A percentile compares a stretch with the other conserved stretches of the same genome.
Evolutionary conservation across 2,888 invertebrate genomes (phyloP).

Genomic region (Harpagoxenus sublaevis): DNA sequence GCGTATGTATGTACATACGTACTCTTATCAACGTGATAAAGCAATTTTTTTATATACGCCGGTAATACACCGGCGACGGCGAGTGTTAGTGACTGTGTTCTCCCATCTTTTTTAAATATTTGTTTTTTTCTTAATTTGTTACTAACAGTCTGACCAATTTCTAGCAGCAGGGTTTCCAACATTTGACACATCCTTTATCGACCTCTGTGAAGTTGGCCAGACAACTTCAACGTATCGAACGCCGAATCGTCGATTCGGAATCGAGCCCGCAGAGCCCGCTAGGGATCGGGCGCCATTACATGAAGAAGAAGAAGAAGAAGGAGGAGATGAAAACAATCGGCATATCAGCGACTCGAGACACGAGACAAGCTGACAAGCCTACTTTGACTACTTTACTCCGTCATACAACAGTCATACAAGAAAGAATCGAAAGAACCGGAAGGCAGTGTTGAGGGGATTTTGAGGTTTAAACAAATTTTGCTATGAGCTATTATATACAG

Average conservation of each 20-base stretch:
- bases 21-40: constrained; percentile 14
- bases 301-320: too few species aligned
- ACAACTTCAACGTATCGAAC: too few species aligned
- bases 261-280: too few species aligned
- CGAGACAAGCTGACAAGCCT: too few species aligned
- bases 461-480: constrained; percentile 87
- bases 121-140: neutral
- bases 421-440: constrained; percentile 88
- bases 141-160: neutral
- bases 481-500: neutral
- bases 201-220: too few species aligned
- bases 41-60: neutral
- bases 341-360: too few species aligned
- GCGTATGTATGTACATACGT: neutral
- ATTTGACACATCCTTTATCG: too few species aligned
- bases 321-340: too few species aligned
- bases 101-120: neutral
- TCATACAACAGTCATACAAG: constrained; percentile 81
- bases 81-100: neutral
- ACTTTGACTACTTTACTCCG: constrained; percentile 87
- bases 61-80: neutral
- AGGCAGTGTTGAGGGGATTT: constrained; percentile 92
- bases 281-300: too few species aligned
- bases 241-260: too few species aligned
- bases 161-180: neutral